Evolutionary conservation across 1,140 invertebrate species (phyloP), one percentile per base, ranked within the genome.

Genomic region (Drosophila bipectinata): DNA sequence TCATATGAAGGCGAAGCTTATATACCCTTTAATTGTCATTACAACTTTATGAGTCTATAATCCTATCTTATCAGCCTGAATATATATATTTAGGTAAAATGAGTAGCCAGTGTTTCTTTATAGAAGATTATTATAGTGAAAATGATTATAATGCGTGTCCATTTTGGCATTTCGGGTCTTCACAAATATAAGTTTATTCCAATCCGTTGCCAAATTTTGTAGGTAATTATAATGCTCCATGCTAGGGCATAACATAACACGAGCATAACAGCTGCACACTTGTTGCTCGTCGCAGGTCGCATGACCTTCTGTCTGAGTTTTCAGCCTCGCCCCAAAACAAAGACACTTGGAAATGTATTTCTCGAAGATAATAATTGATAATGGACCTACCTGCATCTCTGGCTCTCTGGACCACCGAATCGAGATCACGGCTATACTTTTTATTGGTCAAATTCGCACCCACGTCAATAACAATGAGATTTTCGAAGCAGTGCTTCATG

Each of bases 361-460:
- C 39, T 44, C 5, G 26, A 28, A 44, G 15, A 44, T 0, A 18
- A 15, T 44, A 18, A 14, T 18, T 15, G 44, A 47, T 24, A 15
- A 41, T 62, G 34, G 39, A 80, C 66, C 87, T 93, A 97, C 97
- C 97, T 92, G 97, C 95, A 94, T 98, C 97, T 94, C 97, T 97
- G 64, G 97, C 97, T 92, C 98, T 94, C 92, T 97, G 95, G 63
- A 99, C 93, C 3, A 99, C 98, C 71, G 96, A 96, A 93, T 98
- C 97, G 84, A 98, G 93, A 94, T 99, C 98, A 91, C 97, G 94
- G 84, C 94, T 94, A 92, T 97, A 99, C 92, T 98, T 98, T 92
- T 98, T 98, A 93, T 98, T 98, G 3, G 97, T 98, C 77, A 99
- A 93, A 95, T 98, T 99, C 14, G 98, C 97, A 85, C 97, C 98